Base-by-base conservation (phyloP, 2,888 invertebrate species). In the Tethea ocularis region DNA sequence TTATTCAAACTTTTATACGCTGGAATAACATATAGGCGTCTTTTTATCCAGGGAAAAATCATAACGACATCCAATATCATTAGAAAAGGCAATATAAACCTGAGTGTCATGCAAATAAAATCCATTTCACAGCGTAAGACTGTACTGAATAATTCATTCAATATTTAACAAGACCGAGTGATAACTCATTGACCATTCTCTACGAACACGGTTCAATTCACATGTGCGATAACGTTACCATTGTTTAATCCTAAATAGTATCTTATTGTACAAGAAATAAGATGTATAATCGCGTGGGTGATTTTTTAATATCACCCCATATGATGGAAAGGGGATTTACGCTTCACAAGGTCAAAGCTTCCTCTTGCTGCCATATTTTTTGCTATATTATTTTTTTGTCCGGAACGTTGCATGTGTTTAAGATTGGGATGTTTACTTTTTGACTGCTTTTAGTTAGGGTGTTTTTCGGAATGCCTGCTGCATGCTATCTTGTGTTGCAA, bases 271-370 rank as follows among this genome's bases (percentile, higher is more conserved):
- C 4, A 29, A 1, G 0, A 0, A 1, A 1, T 59, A 63, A 55
- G 38, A 57, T 61, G 41, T 5, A 51, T 22, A 62, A 51, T 64
- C 1, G 53, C 3, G 10, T 55, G 51, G 6, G n/a, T 54, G 36
- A 22, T 33, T 46, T 20, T 33, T 46, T 17, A 8, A 20, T 46
- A 10, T 20, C 2, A 20, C 20, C 15, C 33, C 46, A 60, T 59
- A 60, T 63, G 61, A 62, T 64, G 23, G 61, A 57, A 26, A 60
- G 62, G 69, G 72, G 76, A 74, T 74, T 76, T 64, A 75, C 69
- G 67, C 71, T 62, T 56, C 57, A 61, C 70, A 72, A 80, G 77
- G 74, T 71, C 74, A 66, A 62, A 70, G 69, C 78, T 73, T 71
- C 75, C 69, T 67, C 70, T 72, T 71, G 74, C 76, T 66, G 72